Evolutionary conservation across 2,888 invertebrate genomes (phyloP), one percentile per base, ranked within the genome.

Genomic region (Lordiphosa fenestrarum): DNA sequence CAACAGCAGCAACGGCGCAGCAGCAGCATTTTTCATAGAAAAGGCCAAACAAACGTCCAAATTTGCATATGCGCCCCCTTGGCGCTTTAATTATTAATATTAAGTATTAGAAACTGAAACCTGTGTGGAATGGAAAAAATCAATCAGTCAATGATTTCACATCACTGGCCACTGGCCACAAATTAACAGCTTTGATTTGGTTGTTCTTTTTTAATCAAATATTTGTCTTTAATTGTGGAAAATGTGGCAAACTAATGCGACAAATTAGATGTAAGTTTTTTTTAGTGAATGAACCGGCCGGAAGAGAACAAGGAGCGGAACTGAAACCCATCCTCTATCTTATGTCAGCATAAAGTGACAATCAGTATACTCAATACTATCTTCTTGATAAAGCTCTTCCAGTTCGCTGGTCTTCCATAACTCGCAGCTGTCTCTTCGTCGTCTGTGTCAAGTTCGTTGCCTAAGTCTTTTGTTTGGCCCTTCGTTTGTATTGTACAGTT

Each of bases 51-150:
- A 66, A 66, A 66, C 38, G 56, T 48, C 12, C 25, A 63, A 67
- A 77, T 77, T 80, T 77, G 73, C 85, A 77, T 77, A 77, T 60
- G 19, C 59, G 65, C 83, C 68, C 76, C 69, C 56, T 58, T 63
- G 66, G 85, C 84, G 53, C 53, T 54, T 82, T 75, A 68, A 85
- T 75, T 64, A 77, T 83, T 55, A 75, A 80, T 66, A 66, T 83
- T 69, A 65, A 80, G 80, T 47, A 63, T 69, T 64, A 44, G 58
- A 69, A 64, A 66, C 68, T 47, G 67, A 77, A 53, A 58, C 54
- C 47, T 36, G 59, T 49, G 60, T 33, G 35, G 10, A 36, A 36
- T 15, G 37, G 52, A 64, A 44, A 66, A 83, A 71, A 80, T 85
- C 76, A 80, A 80, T 83, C 81, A 51, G 53, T 71, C 37, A 35